Percentiles rank a stretch among this genome's conserved stretches.
These are phyloP conservation scores for Plebejus anna DNA, from an alignment of 2,888 invertebrate species.

Conservation along the genomic window DNA sequence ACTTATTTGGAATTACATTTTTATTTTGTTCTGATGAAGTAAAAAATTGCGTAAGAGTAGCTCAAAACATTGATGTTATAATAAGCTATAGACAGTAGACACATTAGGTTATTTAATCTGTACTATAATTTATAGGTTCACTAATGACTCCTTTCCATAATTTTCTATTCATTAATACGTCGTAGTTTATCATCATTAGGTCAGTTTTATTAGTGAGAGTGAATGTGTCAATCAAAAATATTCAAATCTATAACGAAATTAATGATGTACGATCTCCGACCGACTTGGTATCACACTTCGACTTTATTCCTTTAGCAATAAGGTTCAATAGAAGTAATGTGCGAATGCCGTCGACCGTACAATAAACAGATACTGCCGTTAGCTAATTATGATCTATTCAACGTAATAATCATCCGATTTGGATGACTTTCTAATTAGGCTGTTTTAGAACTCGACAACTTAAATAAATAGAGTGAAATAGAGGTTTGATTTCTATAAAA, in stretches of 20 bases:
- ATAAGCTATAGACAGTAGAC: background rate
- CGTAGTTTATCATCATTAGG: conserved; percentile 26
- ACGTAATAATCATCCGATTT: conserved; percentile 2
- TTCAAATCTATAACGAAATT: conserved; percentile 24
- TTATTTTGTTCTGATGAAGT: too few species aligned
- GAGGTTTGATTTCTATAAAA: too few species aligned
- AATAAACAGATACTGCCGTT: background rate
- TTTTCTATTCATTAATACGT: conserved; percentile 16
- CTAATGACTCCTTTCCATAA: conserved; percentile 21
- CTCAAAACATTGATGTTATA: background rate
- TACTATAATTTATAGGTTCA: conserved; percentile 1
- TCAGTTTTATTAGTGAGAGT: conserved; percentile 24
- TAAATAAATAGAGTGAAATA: too few species aligned
- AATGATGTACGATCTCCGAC: conserved; percentile 11
- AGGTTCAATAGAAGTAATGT: background rate
- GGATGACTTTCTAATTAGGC: conserved; percentile 1
- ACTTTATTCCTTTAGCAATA: background rate
- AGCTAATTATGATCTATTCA: conserved; percentile 19
- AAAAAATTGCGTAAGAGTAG: background rate
- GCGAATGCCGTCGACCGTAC: background rate
- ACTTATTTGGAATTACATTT: too few species aligned
- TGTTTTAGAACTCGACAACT: background rate
- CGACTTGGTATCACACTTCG: background rate
- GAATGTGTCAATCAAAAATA: conserved; percentile 26
- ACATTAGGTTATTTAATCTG: background rate